Conservation (phyloP, 2,113 vertebrate genomes). For the Ginglymostoma cirratum region DNA sequence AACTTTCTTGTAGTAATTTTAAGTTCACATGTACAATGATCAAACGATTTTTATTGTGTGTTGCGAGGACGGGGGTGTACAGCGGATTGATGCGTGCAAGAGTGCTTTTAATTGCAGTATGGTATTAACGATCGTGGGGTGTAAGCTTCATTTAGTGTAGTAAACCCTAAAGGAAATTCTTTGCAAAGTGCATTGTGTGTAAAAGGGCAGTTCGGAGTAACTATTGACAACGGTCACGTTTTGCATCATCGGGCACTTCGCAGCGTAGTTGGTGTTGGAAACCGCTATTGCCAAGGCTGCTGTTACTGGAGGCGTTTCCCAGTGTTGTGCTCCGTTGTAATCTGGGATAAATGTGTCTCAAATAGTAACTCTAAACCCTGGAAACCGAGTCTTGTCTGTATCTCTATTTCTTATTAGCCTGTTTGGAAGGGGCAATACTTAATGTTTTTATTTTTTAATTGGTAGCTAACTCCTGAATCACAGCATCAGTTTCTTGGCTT, state of each 20-base stretch:
- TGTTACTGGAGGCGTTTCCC: not conserved
- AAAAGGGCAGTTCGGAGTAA: not conserved
- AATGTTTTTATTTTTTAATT: not conserved
- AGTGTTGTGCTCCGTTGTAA: not conserved
- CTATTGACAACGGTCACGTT: not conserved
- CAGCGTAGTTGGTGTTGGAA: not conserved
- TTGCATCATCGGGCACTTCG: not conserved
- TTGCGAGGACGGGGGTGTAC: not conserved
- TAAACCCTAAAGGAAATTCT: not conserved
- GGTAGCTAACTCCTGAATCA: not conserved
- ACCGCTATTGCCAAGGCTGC: not conserved
- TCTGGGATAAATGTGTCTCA: not conserved
- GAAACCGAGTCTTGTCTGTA: not conserved
- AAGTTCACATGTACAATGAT: not conserved
- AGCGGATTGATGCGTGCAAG: not conserved
- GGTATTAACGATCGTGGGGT: too few relatives aligned
- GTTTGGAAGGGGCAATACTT: not conserved
- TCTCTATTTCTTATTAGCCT: not conserved
- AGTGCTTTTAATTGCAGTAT: not conserved
- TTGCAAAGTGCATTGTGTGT: not conserved
- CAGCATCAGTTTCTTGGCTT: not conserved
- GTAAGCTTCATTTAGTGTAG: not conserved
- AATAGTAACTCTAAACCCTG: not conserved
- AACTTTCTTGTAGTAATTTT: not conserved
- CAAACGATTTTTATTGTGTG: not conserved